phyloP scores from a whole-genome alignment of 2,113 vertebrate species.

The Thinocorus orbignyianus region DNA sequence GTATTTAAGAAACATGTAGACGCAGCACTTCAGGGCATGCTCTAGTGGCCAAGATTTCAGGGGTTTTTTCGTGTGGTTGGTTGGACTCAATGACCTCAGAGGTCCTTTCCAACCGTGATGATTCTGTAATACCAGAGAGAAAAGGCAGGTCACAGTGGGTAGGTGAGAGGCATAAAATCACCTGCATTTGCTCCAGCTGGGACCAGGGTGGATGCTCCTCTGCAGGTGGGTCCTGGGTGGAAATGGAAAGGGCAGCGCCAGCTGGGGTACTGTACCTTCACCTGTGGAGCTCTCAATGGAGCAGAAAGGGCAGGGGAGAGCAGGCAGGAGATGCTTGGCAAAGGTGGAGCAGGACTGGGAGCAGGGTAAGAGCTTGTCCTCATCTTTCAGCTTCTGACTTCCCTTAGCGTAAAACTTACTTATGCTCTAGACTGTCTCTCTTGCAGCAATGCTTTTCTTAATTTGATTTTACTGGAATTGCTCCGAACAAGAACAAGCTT shows the following conservation, averaged over 20 bases:
- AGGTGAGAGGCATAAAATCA: background rate
- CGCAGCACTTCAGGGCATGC: too few species aligned
- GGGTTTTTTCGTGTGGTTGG: too few species aligned
- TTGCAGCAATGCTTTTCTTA: background rate
- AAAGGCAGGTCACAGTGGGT: background rate
- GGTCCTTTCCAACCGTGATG: too few species aligned
- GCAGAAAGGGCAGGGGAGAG: background rate
- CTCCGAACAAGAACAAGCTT: background rate
- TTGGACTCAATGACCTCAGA: too few species aligned
- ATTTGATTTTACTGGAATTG: conserved; percentile 17
- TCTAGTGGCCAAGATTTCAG: too few species aligned
- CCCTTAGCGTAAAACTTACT: background rate
- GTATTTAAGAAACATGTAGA: too few species aligned
- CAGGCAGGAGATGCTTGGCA: fast-evolving
- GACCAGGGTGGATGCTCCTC: background rate
- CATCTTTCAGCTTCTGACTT: background rate
- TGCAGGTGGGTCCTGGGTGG: background rate
- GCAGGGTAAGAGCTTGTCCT: background rate
- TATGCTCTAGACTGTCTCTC: background rate
- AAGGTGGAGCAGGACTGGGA: background rate
- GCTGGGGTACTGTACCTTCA: background rate
- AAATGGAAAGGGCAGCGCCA: background rate
- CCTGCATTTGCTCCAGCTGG: background rate
- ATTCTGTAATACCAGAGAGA: too few species aligned
- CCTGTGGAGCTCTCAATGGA: fast-evolving